Evolutionary conservation across 2,888 invertebrate genomes (phyloP).

Genomic region (Agrochola lota): DNA sequence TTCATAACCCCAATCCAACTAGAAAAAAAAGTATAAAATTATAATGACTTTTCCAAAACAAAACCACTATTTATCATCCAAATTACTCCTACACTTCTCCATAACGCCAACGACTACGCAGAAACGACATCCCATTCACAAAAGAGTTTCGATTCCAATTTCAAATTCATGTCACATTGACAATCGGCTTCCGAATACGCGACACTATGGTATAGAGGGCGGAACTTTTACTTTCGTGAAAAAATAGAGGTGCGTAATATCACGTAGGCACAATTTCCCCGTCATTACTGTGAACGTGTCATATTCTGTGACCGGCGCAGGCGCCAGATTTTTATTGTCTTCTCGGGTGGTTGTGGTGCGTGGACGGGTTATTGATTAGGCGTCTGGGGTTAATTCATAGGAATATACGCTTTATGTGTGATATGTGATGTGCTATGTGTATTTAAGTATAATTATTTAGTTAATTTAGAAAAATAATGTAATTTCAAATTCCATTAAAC

Average conservation of each 20-base stretch:
- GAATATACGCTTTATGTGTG: slow-evolving; percentile 4
- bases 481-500: background rate
- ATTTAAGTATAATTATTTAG: background rate
- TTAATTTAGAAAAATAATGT: background rate
- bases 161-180: slow-evolving; percentile 79
- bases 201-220: slow-evolving; percentile 74
- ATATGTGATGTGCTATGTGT: background rate
- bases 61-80: slow-evolving; percentile 27
- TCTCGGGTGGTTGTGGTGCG: slow-evolving; percentile 73
- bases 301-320: slow-evolving; percentile 84
- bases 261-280: slow-evolving; percentile 87
- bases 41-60: slow-evolving; percentile 22
- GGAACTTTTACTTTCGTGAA: slow-evolving; percentile 85
- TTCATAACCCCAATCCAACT: background rate
- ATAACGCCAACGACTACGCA: slow-evolving; percentile 70
- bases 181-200: slow-evolving; percentile 83
- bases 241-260: slow-evolving; percentile 76
- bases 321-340: slow-evolving; percentile 88
- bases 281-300: slow-evolving; percentile 87
- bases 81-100: slow-evolving; percentile 41
- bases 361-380: slow-evolving; percentile 66
- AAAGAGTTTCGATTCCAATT: slow-evolving; percentile 74
- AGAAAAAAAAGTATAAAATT: background rate
- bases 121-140: slow-evolving; percentile 68
- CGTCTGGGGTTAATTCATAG: slow-evolving; percentile 60